Evolutionary conservation across 2,113 vertebrate species (phyloP), one percentile per base, ranked within the genome.

Genomic region (Murina feae): DNA sequence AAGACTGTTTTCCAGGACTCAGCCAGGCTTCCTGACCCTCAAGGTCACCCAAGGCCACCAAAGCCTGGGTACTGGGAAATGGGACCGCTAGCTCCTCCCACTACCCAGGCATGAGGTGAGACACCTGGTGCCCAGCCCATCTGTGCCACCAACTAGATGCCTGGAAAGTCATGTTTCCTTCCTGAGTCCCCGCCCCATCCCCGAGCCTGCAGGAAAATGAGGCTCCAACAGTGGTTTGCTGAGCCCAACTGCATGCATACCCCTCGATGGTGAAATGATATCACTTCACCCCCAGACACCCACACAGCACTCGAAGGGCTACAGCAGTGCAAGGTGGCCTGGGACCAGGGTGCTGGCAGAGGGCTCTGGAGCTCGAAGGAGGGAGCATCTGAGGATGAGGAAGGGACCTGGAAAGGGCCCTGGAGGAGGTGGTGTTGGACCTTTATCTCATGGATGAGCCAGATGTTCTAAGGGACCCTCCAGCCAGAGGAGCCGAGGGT

Each of bases 201-300:
- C 10, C 4, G 47, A 86, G 42, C 35, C 49, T 51, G 25, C n/a
- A 87, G 82, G 58, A 74, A 74, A 44, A 65, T 2, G 10, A 63
- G 75, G 37, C 23, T 11, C 63, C 30, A 20, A 1, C 0, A 9
- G 10, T 63, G 37, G 2, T 39, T 83, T 60, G 88, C 75, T 18
- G 39, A 82, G 83, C 39, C 2, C 23, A 0, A 2, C 1, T 1
- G 3, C 10, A 2, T 5, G 23, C 3, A 2, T 1, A 9, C 21
- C 37, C 37, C 11, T 55, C 4, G 4, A 9, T 13, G 9, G 72
- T 28, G 63, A 88, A 35, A 16, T 32, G 47, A 16, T 18, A 63
- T 6, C 0, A 1, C 9, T 32, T 11, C 12, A 25, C 6, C 74
- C 42, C 51, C 42, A 89, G 30, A 86, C 4, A 35, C 39, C 49